Base-by-base conservation (phyloP, 2,888 invertebrate species). In the Gymnosoma rotundatum region DNA sequence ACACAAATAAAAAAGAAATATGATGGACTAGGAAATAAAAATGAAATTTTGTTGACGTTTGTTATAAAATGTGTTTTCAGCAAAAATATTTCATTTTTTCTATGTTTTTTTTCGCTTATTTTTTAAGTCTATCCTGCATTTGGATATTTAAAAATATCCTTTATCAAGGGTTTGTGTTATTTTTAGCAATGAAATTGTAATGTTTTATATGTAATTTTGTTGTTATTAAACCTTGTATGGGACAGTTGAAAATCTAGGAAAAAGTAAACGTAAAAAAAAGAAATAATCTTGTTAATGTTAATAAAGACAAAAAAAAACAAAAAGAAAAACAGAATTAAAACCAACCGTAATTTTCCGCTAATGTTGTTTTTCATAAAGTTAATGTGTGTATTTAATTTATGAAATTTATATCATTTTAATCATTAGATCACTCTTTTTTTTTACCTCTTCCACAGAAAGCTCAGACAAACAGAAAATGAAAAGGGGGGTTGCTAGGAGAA, bases 181-280 rank as follows among this genome's bases (percentile, higher is more conserved):
- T 88, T 88, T 89, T 87, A 89, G 90, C 88, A 90, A 88, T 90
- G 90, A 89, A 90, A 90, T 90, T 88, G 89, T 91, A 90, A 91
- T 91, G 66, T 80, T 76, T 78, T 60, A 52, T 16, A 9, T 52
- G 16, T 18, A 52, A 48, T 48, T 38, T 45, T 20, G n/a, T 45
- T 20, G n/a, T 42, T 67, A 48, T 70, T 52, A 56, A 61, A 48
- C n/a, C 66, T 20, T 78, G 78, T 36, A 60, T 74, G 84, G 84
- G 84, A 84, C 84, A 84, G 54, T 74, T 80, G 42, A 7, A 42
- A 42, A 18, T 42, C 38, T 58, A 50, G 2, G 18, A 45, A 66
- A 75, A 48, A 42, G 12, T 7, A 38, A 38, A 8, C 16, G 2
- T 32, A 32, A 32, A 52, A 52, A 1, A 61, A 52, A 36, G 54